Evolutionary conservation across 2,113 vertebrate genomes (phyloP), one percentile per base, ranked within the genome.

Genomic region (Phalacrocorax carbo): DNA sequence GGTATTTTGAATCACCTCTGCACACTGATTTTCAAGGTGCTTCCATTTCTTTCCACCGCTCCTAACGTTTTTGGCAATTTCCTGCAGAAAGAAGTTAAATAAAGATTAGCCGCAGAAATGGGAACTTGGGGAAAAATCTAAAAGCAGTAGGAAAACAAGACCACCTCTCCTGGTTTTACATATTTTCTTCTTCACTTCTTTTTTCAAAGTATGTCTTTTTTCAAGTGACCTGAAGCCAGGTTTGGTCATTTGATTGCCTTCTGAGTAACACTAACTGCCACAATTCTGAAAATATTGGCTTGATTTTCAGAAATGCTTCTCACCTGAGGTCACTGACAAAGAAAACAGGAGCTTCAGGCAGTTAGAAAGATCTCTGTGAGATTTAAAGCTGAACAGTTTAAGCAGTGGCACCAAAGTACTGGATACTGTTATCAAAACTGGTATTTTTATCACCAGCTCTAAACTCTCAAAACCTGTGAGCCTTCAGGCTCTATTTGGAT

Each of bases 51-150:
- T 98, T 95, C 98, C 97, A 55, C 99, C 98, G 2, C 60, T 90
- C 16, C 97, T 98, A 38, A 99, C 97, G 5, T 96, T 98, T 80
- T 98, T 95, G 30, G 98, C 94, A 65, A 99, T 97, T 54, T 98
- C 96, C 98, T 98, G 60, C 8, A 65, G 72, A 46, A 57, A 61
- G 3, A 76, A 79, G 16, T 65, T 77, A 36, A 91, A 48, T 20
- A 42, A 68, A 20, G 5, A 69, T 82, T 70, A 76, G 29, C 48
- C 71, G 38, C 20, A 40, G 30, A 9, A 76, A 71, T 32, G n/a
- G 8, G 17, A 88, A 82, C 25, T 5, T 57, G 17, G 7, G 7
- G 14, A 5, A 61, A 94, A 90, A 82, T 36, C 15, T 90, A 58
- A 77, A 85, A 93, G 61, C 46, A 51, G 20, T 17, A 72, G 58